These are phyloP conservation scores for Papilio polyxenes DNA, from an alignment of 1,140 invertebrate species.

Conservation along the genomic window DNA sequence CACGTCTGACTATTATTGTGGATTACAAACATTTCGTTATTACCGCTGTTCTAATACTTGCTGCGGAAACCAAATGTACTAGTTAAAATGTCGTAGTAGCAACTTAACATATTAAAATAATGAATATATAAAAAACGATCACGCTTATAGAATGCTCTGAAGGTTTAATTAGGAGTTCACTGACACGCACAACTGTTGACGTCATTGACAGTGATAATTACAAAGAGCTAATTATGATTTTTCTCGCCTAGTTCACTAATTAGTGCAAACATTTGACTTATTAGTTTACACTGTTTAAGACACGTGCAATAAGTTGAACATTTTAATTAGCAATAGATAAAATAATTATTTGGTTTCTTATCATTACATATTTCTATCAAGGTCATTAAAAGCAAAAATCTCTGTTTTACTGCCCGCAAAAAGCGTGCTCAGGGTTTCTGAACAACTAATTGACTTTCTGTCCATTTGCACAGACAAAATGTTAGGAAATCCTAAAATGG, in stretches of 20 bases:
- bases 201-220: slow-evolving; percentile 61
- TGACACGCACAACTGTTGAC: slow-evolving; percentile 54
- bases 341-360: too few relatives aligned
- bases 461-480: too few relatives aligned
- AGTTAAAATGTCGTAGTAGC: neutral
- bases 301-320: too few relatives aligned
- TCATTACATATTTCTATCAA: too few relatives aligned
- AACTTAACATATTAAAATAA: neutral
- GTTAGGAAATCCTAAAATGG: too few relatives aligned
- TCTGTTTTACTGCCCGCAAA: too few relatives aligned
- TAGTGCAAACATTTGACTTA: neutral
- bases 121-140: neutral
- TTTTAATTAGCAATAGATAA: too few relatives aligned
- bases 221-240: slow-evolving; percentile 48
- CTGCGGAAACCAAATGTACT: neutral
- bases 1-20: neutral
- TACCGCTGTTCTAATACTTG: neutral
- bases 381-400: too few relatives aligned
- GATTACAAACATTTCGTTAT: neutral
- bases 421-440: too few relatives aligned
- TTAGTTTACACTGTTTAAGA: neutral
- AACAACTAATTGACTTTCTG: too few relatives aligned
- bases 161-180: slow-evolving; percentile 48
- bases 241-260: slow-evolving; percentile 57
- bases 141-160: neutral